Base-by-base conservation (phyloP, 2,888 invertebrate genomes). In the Phaonia tiefii region DNA sequence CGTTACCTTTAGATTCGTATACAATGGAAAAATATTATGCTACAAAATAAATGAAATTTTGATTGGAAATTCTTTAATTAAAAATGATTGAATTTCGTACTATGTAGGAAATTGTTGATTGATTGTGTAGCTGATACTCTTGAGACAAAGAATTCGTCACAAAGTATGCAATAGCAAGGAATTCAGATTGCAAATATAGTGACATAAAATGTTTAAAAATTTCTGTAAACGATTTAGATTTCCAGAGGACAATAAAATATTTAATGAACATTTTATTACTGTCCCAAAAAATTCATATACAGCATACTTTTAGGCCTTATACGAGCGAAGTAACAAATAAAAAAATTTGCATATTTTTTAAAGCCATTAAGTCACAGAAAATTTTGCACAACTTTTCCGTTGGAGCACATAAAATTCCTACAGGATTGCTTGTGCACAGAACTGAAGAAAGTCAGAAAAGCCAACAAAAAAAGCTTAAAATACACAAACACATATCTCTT, bases 261-360 rank as follows among this genome's bases (percentile, higher is more conserved):
- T 54, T 46, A 39, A 60, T 31, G 58, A 44, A 71, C 44, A 54
- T 71, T 58, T 75, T 67, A 51, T 51, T 67, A 49, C 65, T 42
- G 46, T 51, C 42, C 49, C 42, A 70, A 46, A 66, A 42, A 17
- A 63, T 39, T 37, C 31, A 31, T 5, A 31, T 8, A 10, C 11
- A 20, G 66, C 20, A 66, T 74, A 70, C 49, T 26, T 79, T 71
- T 60, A 60, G 66, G 49, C 15, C 71, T 1, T 39, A 51, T 49
- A 31, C 26, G 10, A 44, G 37, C 8, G n/a, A 42, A 13, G n/a
- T n/a, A n/a, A n/a, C n/a, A 49, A 20, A 56, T 3, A 49, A 20
- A 56, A 17, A 63, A 63, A 63, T 63, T 63, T 63, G 63, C 63
- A 63, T 63, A 63, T 22, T 42, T 63, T 63, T 13, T 10, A 11